phyloP scores from a whole-genome alignment of 2,113 vertebrate species.

The Coptodon rendalli region DNA sequence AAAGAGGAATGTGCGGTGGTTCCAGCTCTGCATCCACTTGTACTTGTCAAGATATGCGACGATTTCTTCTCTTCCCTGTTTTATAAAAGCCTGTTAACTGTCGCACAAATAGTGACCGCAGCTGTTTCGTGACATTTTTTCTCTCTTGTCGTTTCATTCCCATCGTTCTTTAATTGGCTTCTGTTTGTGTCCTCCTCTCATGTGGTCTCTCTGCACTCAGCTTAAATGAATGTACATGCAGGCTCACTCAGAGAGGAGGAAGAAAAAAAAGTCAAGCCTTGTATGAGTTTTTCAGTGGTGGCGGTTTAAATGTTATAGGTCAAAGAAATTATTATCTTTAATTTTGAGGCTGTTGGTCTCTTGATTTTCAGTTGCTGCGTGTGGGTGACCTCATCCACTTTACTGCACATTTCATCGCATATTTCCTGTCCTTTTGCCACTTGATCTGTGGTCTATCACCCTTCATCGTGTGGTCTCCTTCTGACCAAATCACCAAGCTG shows the following conservation, averaged over 20 bases:
- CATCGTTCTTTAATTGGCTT: constrained; percentile 59
- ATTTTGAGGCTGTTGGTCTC: constrained; percentile 36
- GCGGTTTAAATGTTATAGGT: constrained; percentile 28
- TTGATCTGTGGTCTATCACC: constrained; percentile 61
- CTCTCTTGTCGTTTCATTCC: constrained; percentile 46
- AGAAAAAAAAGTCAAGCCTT: not conserved
- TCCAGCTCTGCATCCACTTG: constrained; percentile 57
- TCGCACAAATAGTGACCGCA: constrained; percentile 57
- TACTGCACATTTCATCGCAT: constrained; percentile 53
- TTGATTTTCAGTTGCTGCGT: constrained; percentile 41
- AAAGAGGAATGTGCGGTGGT: constrained; percentile 39
- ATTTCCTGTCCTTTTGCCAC: constrained; percentile 65
- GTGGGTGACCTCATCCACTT: constrained; percentile 55
- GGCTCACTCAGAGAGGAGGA: not conserved
- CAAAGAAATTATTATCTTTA: constrained; percentile 59
- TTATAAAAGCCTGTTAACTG: constrained; percentile 66
- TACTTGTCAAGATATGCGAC: constrained; percentile 54
- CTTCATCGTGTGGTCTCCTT: constrained; percentile 64
- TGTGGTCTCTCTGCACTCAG: constrained; percentile 64
- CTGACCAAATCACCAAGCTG: constrained; percentile 62
- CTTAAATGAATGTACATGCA: constrained; percentile 44
- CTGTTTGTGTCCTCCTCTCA: constrained; percentile 59
- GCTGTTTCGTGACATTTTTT: constrained; percentile 63
- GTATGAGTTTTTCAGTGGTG: constrained; percentile 20
- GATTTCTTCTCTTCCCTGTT: constrained; percentile 33